Evolutionary conservation across 2,113 vertebrate species (phyloP), one percentile per base, ranked within the genome.

Genomic region (Talpa occidentalis): DNA sequence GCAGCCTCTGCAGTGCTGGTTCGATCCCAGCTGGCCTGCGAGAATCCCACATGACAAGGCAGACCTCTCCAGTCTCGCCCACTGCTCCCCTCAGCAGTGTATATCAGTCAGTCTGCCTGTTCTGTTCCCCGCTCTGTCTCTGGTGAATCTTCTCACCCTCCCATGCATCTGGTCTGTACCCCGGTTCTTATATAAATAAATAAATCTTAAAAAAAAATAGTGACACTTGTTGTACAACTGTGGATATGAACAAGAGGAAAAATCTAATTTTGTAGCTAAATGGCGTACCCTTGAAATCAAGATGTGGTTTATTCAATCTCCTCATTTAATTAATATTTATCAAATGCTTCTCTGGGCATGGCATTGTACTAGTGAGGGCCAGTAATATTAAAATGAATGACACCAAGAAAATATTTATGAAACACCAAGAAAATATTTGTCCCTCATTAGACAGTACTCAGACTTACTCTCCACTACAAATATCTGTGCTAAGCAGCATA

Each of bases 281-380:
- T 80, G 59, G 49, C 9, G 14, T 22, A 90, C 15, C 76, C 28
- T 89, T 80, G 67, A 86, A 88, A 78, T 91, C 35, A 56, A 94
- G 83, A 66, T 62, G 72, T 81, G n/a, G 35, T 60, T 84, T 79
- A 82, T 62, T 89, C 66, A 37, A 2, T 87, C 14, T 80, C 24
- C 32, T 69, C 32, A 59, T 80, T 69, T 16, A 66, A 49, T 42
- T 16, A 32, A 14, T 86, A 80, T 49, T 90, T 83, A 66, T n/a
- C 54, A 21, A 74, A 69, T 78, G 42, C 30, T 72, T 91, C 60
- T 88, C 67, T 88, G 56, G 47, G 32, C 35, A 60, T 69, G 24
- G 30, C 6, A n/a, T 24, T 64, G 9, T 35, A 59, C 40, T 44
- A 35, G 49, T 21, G 56, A 40, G 10, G 44, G 35, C 10, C 19